These are phyloP conservation scores for Tenthredo amoena DNA, from an alignment of 2,888 invertebrate species.

Conservation along the genomic window DNA sequence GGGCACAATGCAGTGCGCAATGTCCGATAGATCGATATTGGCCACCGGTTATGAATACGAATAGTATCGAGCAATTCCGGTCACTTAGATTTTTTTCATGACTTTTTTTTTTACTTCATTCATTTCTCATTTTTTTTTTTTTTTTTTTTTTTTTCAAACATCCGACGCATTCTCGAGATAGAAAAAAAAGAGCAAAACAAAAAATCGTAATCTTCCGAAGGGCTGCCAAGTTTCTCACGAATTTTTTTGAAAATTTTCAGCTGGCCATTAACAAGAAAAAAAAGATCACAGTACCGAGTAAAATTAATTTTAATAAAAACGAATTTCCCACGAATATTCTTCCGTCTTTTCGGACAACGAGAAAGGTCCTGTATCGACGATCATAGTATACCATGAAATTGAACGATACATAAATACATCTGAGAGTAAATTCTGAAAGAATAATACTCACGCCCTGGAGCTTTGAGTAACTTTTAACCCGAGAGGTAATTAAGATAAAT, in stretches of 20 bases:
- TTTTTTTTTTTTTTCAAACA: slow-evolving; percentile 9
- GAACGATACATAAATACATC: background rate
- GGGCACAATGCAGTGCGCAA: slow-evolving; percentile 60
- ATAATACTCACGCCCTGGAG: background rate
- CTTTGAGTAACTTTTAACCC: background rate
- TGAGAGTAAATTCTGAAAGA: background rate
- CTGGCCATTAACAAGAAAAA: background rate
- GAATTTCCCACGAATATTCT: slow-evolving; percentile 5
- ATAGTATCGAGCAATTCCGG: slow-evolving; percentile 60
- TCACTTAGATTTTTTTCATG: slow-evolving; percentile 65
- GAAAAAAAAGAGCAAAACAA: slow-evolving; percentile 7
- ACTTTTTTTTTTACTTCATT: slow-evolving; percentile 54
- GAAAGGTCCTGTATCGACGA: background rate
- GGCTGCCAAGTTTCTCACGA: slow-evolving; percentile 38
- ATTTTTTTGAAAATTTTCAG: slow-evolving; percentile 42
- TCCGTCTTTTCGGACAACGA: background rate
- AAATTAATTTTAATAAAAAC: slow-evolving; percentile 5
- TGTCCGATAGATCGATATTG: slow-evolving; percentile 60
- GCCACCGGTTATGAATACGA: slow-evolving; percentile 68
- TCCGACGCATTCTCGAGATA: slow-evolving; percentile 29
- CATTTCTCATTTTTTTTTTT: slow-evolving; percentile 53
- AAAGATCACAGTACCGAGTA: background rate
- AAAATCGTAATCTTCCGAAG: slow-evolving; percentile 28
- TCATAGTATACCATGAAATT: background rate
- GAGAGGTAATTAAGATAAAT: background rate